phyloP scores from a whole-genome alignment of 2,797 vertebrate species.

The Parotocinclus haroldoi region DNA sequence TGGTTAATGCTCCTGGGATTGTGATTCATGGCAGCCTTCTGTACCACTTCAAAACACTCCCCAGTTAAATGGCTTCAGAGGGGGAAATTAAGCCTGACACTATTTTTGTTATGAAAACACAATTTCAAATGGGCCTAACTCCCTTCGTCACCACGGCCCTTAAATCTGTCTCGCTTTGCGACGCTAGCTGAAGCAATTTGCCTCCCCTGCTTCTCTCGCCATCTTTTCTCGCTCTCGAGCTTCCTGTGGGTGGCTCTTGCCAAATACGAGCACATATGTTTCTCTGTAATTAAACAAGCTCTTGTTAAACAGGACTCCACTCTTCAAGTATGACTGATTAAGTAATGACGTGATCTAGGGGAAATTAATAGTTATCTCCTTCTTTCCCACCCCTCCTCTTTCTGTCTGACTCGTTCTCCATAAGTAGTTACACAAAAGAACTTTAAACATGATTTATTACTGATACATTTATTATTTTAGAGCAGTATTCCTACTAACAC shows the following conservation, averaged over 20 bases:
- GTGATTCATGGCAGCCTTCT: conserved; percentile 63
- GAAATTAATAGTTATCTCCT: conserved; percentile 52
- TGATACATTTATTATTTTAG: background rate
- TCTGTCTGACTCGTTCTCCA: conserved; percentile 13
- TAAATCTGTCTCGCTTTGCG: conserved; percentile 55
- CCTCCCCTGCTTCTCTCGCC: conserved; percentile 13
- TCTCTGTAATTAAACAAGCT: conserved; percentile 55
- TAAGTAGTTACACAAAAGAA: background rate
- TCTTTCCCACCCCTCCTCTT: conserved; percentile 46
- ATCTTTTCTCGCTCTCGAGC: conserved; percentile 18
- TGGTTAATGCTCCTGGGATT: conserved; percentile 79
- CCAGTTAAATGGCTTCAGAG: conserved; percentile 67
- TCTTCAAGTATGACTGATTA: conserved; percentile 56
- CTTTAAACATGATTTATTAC: background rate
- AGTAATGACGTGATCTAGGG: conserved; percentile 53
- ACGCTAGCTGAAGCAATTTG: conserved; percentile 34
- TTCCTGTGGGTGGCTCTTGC: conserved; percentile 47
- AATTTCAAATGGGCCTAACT: conserved; percentile 66
- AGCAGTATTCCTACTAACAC: too few species aligned
- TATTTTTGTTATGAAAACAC: conserved; percentile 84
- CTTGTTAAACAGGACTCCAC: conserved; percentile 52
- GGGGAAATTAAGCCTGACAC: conserved; percentile 84
- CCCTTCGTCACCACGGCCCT: conserved; percentile 58
- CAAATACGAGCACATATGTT: conserved; percentile 53
- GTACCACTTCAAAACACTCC: conserved; percentile 78